phyloP scores from a whole-genome alignment of 2,888 invertebrate species.

The Polylopha cassiicola region DNA sequence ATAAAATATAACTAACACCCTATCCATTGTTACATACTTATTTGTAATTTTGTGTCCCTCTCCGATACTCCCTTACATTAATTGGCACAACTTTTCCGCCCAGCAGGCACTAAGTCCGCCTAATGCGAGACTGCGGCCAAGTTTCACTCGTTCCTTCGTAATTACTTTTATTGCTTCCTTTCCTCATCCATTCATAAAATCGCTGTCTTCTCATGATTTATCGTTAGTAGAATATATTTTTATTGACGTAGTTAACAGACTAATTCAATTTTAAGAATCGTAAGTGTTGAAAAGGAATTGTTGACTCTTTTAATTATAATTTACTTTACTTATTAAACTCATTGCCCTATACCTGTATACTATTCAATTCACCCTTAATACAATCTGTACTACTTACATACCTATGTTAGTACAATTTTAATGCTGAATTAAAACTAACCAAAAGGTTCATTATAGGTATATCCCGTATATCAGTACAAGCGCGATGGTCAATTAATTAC shows the following conservation, averaged over 20 bases:
- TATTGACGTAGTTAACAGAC: slow-evolving; percentile 17
- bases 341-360: no score
- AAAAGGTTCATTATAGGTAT: no score
- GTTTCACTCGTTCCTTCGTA: slow-evolving; percentile 53
- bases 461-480: no score
- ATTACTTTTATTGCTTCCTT: slow-evolving; percentile 61
- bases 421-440: no score
- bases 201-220: slow-evolving; percentile 36
- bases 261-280: slow-evolving; percentile 19
- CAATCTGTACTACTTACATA: no score
- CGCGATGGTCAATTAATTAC: no score
- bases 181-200: slow-evolving; percentile 48
- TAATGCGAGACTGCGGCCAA: slow-evolving; percentile 53
- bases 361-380: no score
- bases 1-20: neutral
- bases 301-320: neutral
- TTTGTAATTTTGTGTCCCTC: slow-evolving; percentile 24
- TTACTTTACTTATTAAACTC: neutral
- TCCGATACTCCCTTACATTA: slow-evolving; percentile 44
- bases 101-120: slow-evolving; percentile 52
- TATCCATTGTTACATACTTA: neutral
- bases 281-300: slow-evolving; percentile 11
- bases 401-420: no score
- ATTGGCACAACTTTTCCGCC: slow-evolving; percentile 55
- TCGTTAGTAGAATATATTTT: slow-evolving; percentile 23